Base-by-base conservation (phyloP, 2,888 invertebrate genomes). In the Lomographa bimaculata region DNA sequence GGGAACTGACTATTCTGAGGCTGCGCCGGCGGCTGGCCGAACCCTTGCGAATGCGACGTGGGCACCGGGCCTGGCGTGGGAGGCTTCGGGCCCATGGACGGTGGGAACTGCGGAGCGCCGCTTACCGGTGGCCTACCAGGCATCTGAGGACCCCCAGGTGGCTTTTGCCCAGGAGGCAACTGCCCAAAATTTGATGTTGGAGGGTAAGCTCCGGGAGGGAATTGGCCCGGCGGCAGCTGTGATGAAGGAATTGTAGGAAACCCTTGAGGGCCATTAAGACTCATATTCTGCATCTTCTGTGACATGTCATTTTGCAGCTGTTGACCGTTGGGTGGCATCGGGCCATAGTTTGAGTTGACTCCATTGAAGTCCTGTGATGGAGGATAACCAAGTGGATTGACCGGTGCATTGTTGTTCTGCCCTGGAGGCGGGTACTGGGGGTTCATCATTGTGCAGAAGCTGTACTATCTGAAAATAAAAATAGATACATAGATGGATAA, bases 251-350 rank as follows among this genome's bases (percentile, higher is more conserved):
- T 74, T 25, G 64, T 59, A 7, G 65, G 60, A 21, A 68, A 67
- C 2, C 76, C 75, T 52, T 75, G 80, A 4, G 82, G 74, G 1
- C 83, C 82, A 59, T 83, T 86, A 26, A 89, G 50, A 51, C 71
- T 86, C 72, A 90, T 80, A 26, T 64, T 78, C 37, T 90, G 85
- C 80, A 90, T 84, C 48, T 90, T 89, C 44, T 87, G 85, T 4
- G 85, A 64, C 70, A 90, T 79, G 4, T 87, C 84, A 19, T 52
- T 45, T 8, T 57, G 72, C 12, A 57, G 62, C 42, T 71, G 71
- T 14, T 57, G 60, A 42, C 75, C 76, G 25, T 74, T 80, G 1
- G 74, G 57, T 30, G 78, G 74, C 60, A 76, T 65, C 40, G 81
- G 83, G 25, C 56, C 71, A 40, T 76, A 86, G 33, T 85, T 89